phyloP scores from a whole-genome alignment of 2,797 vertebrate genomes.

The Anas capensis region DNA sequence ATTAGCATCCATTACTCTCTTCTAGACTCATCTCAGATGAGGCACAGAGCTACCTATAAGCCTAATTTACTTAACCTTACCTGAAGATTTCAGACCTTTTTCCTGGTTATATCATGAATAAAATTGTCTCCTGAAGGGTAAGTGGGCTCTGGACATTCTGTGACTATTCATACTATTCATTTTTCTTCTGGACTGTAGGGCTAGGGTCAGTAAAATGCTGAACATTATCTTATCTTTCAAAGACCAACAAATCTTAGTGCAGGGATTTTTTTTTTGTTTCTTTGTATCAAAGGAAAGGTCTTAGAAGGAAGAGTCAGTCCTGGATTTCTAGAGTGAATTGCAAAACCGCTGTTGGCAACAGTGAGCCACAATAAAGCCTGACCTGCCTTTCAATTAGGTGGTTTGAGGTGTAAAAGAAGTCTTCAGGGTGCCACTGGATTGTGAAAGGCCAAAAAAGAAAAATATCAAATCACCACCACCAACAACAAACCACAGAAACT shows the following conservation, averaged over 20 bases:
- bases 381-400: not conserved
- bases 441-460: not conserved
- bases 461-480: not conserved
- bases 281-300: not conserved
- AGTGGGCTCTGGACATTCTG: not conserved
- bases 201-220: not conserved
- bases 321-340: not conserved
- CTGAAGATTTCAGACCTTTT: not conserved
- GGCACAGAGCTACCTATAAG: not conserved
- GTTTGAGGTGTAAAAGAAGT: not conserved
- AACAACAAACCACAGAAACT: not conserved
- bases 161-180: not conserved
- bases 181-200: not conserved
- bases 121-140: not conserved
- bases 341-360: not conserved
- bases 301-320: not conserved
- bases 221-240: not conserved
- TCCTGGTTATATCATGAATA: not conserved
- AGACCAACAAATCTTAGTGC: not conserved
- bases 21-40: not conserved
- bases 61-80: not conserved
- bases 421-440: not conserved
- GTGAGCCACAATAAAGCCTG: not conserved
- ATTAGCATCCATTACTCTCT: not conserved
- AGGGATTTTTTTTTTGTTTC: not conserved